A percentile compares a stretch with the other conserved stretches of the same genome.
phyloP scores from a whole-genome alignment of 2,888 invertebrate species.

The Vannuccia rotundouncinata region DNA sequence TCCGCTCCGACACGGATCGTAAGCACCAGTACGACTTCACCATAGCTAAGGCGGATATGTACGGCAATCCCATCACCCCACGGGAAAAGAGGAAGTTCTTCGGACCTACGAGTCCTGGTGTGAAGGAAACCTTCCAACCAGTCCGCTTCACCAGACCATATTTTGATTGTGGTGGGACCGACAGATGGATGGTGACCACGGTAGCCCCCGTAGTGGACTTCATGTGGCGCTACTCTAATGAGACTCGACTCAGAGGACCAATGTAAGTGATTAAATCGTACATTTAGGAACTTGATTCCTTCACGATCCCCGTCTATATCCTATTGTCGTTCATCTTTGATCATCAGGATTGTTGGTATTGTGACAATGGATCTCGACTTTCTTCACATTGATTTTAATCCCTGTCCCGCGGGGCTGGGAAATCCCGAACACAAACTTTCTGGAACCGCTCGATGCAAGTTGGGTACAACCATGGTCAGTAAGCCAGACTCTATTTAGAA shows the following conservation, averaged over 20 bases:
- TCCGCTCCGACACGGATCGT: background rate
- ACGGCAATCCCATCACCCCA: slow-evolving; percentile 1
- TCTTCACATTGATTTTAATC: slow-evolving; percentile 91
- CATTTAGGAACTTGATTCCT: background rate
- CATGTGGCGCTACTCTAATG: slow-evolving; percentile 71
- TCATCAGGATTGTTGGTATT: slow-evolving; percentile 66
- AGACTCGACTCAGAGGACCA: too few relatives aligned
- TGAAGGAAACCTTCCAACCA: slow-evolving; percentile 63
- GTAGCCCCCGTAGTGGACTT: slow-evolving; percentile 90
- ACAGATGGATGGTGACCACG: slow-evolving; percentile 89
- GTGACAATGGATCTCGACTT: slow-evolving; percentile 91
- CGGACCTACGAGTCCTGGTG: slow-evolving; percentile 55
- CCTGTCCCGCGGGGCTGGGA: slow-evolving; percentile 80
- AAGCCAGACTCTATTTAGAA: background rate
- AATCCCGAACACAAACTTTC: slow-evolving; percentile 80
- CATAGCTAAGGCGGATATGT: background rate
- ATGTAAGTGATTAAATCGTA: background rate
- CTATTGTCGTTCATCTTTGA: background rate
- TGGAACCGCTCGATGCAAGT: slow-evolving; percentile 82
- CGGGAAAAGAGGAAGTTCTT: too few relatives aligned
- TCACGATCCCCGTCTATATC: background rate
- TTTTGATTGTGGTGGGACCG: slow-evolving; percentile 80
- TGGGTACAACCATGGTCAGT: slow-evolving; percentile 52
- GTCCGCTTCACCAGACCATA: slow-evolving; percentile 89
- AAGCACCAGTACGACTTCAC: background rate